Evolutionary conservation across 2,888 invertebrate species (phyloP), one percentile per base, ranked within the genome.

Genomic region (Onchidella celtica): DNA sequence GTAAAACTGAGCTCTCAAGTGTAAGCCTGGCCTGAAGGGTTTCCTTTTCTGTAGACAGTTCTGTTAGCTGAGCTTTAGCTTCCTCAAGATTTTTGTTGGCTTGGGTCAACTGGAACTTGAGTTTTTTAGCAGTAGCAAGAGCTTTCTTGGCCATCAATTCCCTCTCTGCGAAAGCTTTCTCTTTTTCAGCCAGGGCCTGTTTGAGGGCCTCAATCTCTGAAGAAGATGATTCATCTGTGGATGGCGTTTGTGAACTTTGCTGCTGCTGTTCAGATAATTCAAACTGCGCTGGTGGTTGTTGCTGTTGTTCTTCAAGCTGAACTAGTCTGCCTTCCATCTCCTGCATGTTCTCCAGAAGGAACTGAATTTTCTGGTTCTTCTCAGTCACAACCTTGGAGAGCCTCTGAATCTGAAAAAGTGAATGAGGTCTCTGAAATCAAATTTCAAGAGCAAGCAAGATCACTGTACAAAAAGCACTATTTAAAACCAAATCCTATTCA

Each of bases 61-160:
- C 79, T 73, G 74, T 81, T 40, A 84, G 29, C 76, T 83, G 79
- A 27, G 47, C 55, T 70, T 81, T 83, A 3, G 68, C 29, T 40
- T 74, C 74, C 65, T 84, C 81, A n/a, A 86, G 63, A 38, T 74
- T 80, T 34, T 82, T 84, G 34, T 82, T 87, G 6, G 87, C 81
- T 78, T 90, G 85, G 66, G 86, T 83, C 21, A 89, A 78, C 81
- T 91, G 91, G 38, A 87, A 85, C 66, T 91, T 91, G 9, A 90
- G 82, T 82, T 90, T 91, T 82, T 91, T 91, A 21, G 88, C 90
- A 36, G 90, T 91, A 32, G 90, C 91, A 40, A 90, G 72, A 27
- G 90, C 90, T 80, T 90, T 91, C 65, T 88, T 89, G 74, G 89
- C 87, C 34, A 87, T 88, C 21, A 88, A 70, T 80, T 89, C 90